Evolutionary conservation across 2,888 invertebrate species (phyloP), one percentile per base, ranked within the genome.

Genomic region (Chrysodeixis includens): DNA sequence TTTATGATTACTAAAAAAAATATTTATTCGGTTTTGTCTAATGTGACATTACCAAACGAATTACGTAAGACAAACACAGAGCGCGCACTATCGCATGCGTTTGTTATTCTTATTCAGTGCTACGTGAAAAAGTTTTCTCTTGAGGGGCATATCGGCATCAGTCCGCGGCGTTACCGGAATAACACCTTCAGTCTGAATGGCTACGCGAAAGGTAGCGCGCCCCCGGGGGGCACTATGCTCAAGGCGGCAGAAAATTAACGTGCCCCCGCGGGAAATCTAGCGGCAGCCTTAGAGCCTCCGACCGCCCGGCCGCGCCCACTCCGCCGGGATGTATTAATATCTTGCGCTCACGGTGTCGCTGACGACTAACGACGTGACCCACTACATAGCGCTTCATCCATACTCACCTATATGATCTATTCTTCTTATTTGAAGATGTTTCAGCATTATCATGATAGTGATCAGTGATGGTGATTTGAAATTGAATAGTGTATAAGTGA

Each of bases 201-300:
- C 89, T 93, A 86, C 91, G 91, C 90, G 94, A 95, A 94, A 95
- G 95, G 95, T 95, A 95, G 93, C 88, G 89, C 87, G 94, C 95
- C 96, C 95, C 96, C 83, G 78, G 96, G 93, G 96, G 93, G 96
- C 95, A 96, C 95, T 96, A 96, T 96, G 96, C 96, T 96, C 96
- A 96, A 96, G 96, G 96, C 96, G 96, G 96, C 96, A 96, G 96
- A 96, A 96, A 96, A 96, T 96, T 96, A 96, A 96, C 96, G 96
- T 95, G 95, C 95, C 88, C 96, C 94, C 96, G 82, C 84, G 96
- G 96, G 96, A 96, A 96, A 96, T 96, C 96, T 96, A 95, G 93
- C 93, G 91, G 87, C 95, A 94, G 95, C 94, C 93, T 95, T 91
- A 92, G 93, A 90, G 93, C 88, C 87, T 92, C 88, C 86, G 74